Evolutionary conservation across 2,113 vertebrate species (phyloP).

Genomic region (Poicephalus gulielmi): DNA sequence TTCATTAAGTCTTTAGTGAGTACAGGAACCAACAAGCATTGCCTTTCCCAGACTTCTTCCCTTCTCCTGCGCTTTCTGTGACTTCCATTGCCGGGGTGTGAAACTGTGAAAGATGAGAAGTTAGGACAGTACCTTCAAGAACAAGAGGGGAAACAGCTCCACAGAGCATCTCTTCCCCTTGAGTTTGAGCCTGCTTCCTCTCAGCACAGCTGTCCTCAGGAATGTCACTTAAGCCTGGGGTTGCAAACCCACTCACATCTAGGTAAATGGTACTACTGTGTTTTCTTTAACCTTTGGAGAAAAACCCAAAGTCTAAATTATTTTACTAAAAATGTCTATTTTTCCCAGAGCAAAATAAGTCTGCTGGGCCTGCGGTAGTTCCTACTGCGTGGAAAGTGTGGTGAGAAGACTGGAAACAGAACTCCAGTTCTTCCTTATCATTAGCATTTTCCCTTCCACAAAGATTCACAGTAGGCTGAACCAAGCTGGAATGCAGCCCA

Average conservation of each 20-base stretch:
- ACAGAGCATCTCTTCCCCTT: background rate
- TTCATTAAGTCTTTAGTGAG: background rate
- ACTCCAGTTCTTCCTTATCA: background rate
- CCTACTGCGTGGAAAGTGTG: background rate
- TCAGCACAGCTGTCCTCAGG: background rate
- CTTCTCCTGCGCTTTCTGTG: rapidly evolving
- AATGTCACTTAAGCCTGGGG: background rate
- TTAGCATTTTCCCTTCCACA: background rate
- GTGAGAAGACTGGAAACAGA: background rate
- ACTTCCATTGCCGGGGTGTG: background rate
- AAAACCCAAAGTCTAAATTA: background rate
- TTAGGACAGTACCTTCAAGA: background rate
- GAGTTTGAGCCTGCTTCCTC: background rate
- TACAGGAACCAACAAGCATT: background rate
- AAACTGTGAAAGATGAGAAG: background rate
- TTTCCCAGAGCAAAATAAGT: background rate
- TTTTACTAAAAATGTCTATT: background rate
- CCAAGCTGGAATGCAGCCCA: background rate
- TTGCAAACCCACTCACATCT: background rate
- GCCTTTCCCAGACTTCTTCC: background rate
- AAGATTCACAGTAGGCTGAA: background rate
- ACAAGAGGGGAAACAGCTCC: background rate
- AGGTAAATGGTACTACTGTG: background rate
- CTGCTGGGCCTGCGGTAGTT: background rate
- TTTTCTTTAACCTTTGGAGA: background rate